Percentiles rank a stretch among this genome's conserved stretches.
These are phyloP conservation scores for Thelaira solivaga DNA, from an alignment of 2,888 invertebrate species.

Conservation along the genomic window DNA sequence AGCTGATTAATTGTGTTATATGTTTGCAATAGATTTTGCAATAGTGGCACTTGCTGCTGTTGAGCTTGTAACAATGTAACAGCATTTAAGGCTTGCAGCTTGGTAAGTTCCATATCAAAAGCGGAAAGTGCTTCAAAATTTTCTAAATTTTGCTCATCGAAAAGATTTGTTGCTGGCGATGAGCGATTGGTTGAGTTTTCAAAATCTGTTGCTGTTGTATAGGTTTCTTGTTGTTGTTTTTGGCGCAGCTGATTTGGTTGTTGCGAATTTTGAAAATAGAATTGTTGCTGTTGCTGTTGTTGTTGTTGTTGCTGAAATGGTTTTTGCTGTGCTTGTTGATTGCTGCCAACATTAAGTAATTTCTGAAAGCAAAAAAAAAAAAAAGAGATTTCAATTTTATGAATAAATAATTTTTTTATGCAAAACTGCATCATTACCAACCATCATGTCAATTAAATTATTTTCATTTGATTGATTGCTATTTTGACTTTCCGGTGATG, in stretches of 20 bases:
- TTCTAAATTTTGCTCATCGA: slow-evolving; percentile 65
- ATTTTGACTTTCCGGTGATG: slow-evolving; percentile 76
- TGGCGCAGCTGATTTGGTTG: slow-evolving; percentile 65
- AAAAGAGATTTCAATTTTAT: background rate
- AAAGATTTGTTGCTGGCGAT: slow-evolving; percentile 62
- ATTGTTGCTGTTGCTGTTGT: slow-evolving; percentile 62
- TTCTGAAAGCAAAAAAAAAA: too few species aligned
- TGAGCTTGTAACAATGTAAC: slow-evolving; percentile 74
- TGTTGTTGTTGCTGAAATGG: slow-evolving; percentile 39
- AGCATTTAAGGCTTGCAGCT: slow-evolving; percentile 74
- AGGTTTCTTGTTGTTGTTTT: slow-evolving; percentile 61
- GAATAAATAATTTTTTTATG: too few species aligned
- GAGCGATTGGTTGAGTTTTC: slow-evolving; percentile 54
- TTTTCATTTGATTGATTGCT: slow-evolving; percentile 74
- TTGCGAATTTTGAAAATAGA: slow-evolving; percentile 64
- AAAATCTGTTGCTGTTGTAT: slow-evolving; percentile 35
- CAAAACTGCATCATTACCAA: too few species aligned
- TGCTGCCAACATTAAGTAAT: slow-evolving; percentile 71
- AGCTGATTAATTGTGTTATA: slow-evolving; percentile 67
- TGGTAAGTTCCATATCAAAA: slow-evolving; percentile 73
- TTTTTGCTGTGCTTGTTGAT: slow-evolving; percentile 52
- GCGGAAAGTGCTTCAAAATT: slow-evolving; percentile 68
- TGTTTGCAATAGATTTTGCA: slow-evolving; percentile 72
- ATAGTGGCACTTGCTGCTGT: slow-evolving; percentile 73
- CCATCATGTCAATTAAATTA: slow-evolving; percentile 75